These are phyloP conservation scores for Proterorhinus semilunaris DNA, from an alignment of 2,113 vertebrate genomes.

Conservation along the genomic window DNA sequence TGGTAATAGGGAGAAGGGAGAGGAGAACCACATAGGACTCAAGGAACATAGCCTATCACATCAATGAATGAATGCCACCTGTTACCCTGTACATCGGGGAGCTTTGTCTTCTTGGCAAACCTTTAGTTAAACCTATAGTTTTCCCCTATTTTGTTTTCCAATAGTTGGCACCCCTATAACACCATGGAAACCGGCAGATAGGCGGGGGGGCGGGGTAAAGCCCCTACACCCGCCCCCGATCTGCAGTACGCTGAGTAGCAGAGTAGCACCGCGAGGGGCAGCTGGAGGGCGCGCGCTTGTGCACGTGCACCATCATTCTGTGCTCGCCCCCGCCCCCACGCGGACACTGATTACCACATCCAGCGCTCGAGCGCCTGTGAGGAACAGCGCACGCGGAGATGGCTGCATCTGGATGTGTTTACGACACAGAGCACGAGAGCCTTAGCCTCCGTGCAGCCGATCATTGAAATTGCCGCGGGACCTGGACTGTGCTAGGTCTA, in stretches of 20 bases:
- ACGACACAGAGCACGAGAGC: constrained; percentile 50
- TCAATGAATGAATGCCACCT: too few relatives aligned
- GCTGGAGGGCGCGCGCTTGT: constrained; percentile 62
- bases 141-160: too few relatives aligned
- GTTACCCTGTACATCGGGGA: too few relatives aligned
- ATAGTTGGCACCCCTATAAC: neutral
- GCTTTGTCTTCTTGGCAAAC: too few relatives aligned
- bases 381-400: constrained; percentile 56
- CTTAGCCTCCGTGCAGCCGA: constrained; percentile 39
- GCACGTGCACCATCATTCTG: constrained; percentile 34
- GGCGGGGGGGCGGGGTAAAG: constrained; percentile 30
- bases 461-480: constrained; percentile 22
- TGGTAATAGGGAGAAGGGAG: too few relatives aligned
- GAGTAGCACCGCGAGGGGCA: constrained; percentile 59
- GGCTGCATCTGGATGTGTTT: constrained; percentile 61
- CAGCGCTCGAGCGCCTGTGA: constrained; percentile 37
- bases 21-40: too few relatives aligned
- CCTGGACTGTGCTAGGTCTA: constrained; percentile 6
- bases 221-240: constrained; percentile 75
- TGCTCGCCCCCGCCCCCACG: constrained; percentile 30
- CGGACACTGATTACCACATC: constrained; percentile 52
- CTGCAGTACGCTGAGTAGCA: constrained; percentile 66
- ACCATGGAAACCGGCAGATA: constrained; percentile 4
- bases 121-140: too few relatives aligned
- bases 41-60: too few relatives aligned